Base-by-base conservation (phyloP, 1,140 invertebrate genomes). In the Yoshiicerus persimilis region DNA sequence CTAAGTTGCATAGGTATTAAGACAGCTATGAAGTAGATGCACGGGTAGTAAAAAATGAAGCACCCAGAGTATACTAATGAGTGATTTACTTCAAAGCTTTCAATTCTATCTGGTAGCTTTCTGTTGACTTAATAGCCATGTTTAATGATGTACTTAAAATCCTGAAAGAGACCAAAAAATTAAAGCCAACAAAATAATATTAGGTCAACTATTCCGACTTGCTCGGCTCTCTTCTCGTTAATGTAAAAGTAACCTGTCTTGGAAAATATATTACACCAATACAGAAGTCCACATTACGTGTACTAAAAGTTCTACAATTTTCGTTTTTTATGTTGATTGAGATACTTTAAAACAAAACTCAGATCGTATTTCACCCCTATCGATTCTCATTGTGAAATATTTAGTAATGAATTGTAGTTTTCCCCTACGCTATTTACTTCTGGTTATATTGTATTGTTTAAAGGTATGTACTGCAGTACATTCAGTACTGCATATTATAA, bases 141-240 rank as follows among this genome's bases (percentile, higher is more conserved):
- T 80, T 80, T 80, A 80, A 80, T 80, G 75, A 80, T n/a, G 75
- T 80, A 80, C 75, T 80, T 80, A 80, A 80, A 77, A 80, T 80
- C 75, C 20, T 80, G 75, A 80, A 66, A 38, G 30, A 80, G 32
- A 36, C 75, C 32, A 80, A 80, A 80, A 80, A 80, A 80, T 80
- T 25, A 36, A n/a, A 34, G 0, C 34, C 30, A 9, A 32, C 20
- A 4, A 32, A 38, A 80, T 80, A 16, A 11, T 66, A 66, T 8
- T 1, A 66, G 23, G 27, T 25, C 47, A 56, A 56, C 20, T n/a
- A n/a, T 56, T 56, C 47, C n/a, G n/a, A n/a, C n/a, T 70, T 25
- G 27, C 64, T 66, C 11, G 25, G 20, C 75, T 38, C 20, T 80
- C 32, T 34, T 36, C 75, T 80, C 75, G 13, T 80, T 80, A 36